Conservation (phyloP, 2,797 vertebrate species). For the Sphaeramia orbicularis region DNA sequence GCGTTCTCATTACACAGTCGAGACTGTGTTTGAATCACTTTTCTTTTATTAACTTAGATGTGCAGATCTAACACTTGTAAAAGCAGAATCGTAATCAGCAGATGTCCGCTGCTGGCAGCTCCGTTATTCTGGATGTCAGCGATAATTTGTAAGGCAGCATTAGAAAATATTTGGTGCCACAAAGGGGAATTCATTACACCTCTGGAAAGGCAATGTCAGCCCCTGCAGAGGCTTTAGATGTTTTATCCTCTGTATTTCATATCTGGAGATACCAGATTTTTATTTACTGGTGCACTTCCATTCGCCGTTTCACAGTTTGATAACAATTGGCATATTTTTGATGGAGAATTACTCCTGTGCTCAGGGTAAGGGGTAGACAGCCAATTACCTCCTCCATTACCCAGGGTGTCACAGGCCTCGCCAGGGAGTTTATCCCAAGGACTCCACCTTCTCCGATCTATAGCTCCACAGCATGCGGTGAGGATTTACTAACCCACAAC, state of each 20-base stretch:
- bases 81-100: slow-evolving; percentile 54
- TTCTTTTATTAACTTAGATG: slow-evolving; percentile 56
- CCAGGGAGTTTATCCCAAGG: not conserved
- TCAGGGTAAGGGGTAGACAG: not conserved
- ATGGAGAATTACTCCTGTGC: not conserved
- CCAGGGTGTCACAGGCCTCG: not conserved
- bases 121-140: slow-evolving; percentile 39
- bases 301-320: slow-evolving; percentile 25
- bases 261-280: slow-evolving; percentile 12
- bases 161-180: slow-evolving; percentile 46
- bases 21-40: slow-evolving; percentile 52
- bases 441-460: not conserved
- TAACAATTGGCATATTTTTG: slow-evolving; percentile 18
- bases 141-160: slow-evolving; percentile 54
- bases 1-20: slow-evolving; percentile 49
- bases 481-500: not conserved
- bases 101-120: slow-evolving; percentile 45
- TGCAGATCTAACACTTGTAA: slow-evolving; percentile 37
- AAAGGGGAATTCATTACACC: slow-evolving; percentile 43
- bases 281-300: slow-evolving; percentile 17
- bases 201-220: slow-evolving; percentile 25
- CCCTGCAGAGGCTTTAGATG: slow-evolving; percentile 3
- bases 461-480: too few species aligned
- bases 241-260: slow-evolving; percentile 33
- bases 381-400: not conserved